These are phyloP conservation scores for Amphiura filiformis DNA, from an alignment of 35 echinoderm and acorn worm species.

Conservation along the genomic window DNA sequence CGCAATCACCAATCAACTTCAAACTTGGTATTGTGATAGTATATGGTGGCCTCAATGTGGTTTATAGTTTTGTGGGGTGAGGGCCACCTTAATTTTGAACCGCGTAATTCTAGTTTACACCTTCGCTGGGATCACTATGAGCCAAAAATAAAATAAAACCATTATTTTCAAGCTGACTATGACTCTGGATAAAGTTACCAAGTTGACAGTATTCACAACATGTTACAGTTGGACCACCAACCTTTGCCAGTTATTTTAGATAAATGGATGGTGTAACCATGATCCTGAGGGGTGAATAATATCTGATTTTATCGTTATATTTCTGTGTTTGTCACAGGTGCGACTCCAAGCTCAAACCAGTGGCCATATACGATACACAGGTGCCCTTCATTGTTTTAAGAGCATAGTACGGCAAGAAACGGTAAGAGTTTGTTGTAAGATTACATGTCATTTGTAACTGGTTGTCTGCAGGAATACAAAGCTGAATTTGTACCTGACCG, in stretches of 20 bases:
- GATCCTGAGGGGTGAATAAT: neutral
- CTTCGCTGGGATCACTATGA: too few species aligned
- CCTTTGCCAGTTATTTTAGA: neutral
- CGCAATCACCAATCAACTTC: too few species aligned
- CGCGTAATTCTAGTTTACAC: too few species aligned
- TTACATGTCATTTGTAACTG: neutral
- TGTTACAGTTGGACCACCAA: neutral
- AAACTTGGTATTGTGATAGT: too few species aligned
- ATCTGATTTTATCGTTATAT: too few species aligned
- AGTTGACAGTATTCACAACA: too few species aligned
- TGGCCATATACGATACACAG: slow-evolving; percentile 24
- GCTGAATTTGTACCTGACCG: too few species aligned
- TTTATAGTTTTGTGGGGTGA: too few species aligned
- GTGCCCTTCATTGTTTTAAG: slow-evolving; percentile 47
- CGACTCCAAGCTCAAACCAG: slow-evolving; percentile 35
- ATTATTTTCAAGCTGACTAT: neutral
- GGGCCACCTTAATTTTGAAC: too few species aligned
- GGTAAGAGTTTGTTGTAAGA: slow-evolving; percentile 11
- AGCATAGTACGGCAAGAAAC: slow-evolving; percentile 45
- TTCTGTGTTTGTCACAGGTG: slow-evolving; percentile 10
- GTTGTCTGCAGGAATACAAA: neutral
- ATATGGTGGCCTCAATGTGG: too few species aligned
- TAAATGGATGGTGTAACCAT: neutral
- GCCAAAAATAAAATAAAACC: neutral
- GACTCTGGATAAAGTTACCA: too few species aligned